Conservation (phyloP, 2,797 vertebrate species). For the Pangasius macronema region DNA sequence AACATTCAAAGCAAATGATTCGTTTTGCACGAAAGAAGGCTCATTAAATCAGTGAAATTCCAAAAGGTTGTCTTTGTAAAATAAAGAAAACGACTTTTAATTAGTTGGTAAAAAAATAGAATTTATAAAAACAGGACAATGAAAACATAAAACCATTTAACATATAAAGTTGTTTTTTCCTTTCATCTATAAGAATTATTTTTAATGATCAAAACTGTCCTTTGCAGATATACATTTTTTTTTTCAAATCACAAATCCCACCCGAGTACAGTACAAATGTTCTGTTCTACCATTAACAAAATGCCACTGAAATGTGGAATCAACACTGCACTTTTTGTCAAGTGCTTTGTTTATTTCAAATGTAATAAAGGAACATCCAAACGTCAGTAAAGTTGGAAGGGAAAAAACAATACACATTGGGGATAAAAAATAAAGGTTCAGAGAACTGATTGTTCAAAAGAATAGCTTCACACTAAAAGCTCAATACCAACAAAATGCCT, state of each 20-base stretch:
- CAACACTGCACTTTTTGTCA: constrained; percentile 42
- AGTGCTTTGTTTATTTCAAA: constrained; percentile 52
- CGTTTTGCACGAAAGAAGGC: not conserved
- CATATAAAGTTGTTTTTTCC: constrained; percentile 47
- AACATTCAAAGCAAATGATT: not conserved
- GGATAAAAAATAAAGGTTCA: constrained; percentile 34
- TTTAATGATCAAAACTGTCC: constrained; percentile 8
- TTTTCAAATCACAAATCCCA: constrained; percentile 8
- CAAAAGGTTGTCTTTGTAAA: constrained; percentile 32
- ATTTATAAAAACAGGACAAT: constrained; percentile 43
- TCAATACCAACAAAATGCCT: constrained; percentile 39
- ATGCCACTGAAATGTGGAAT: constrained; percentile 16
- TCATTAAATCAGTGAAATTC: constrained; percentile 22
- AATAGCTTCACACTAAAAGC: constrained; percentile 37
- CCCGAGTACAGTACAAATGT: constrained; percentile 19
- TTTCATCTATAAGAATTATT: constrained; percentile 39
- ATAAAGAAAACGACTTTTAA: constrained; percentile 50
- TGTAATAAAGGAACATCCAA: constrained; percentile 28
- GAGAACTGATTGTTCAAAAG: constrained; percentile 33
- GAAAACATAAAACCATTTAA: constrained; percentile 54
- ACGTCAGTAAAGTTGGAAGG: not conserved
- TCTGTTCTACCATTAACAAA: constrained; percentile 21
- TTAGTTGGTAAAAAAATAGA: constrained; percentile 60
- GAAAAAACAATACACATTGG: constrained; percentile 17
- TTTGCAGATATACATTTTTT: constrained; percentile 29